Percentiles rank a stretch among this genome's conserved stretches.
These are phyloP conservation scores for Oncorhynchus tshawytscha DNA, from an alignment of 2,113 vertebrate species.

Conservation along the genomic window DNA sequence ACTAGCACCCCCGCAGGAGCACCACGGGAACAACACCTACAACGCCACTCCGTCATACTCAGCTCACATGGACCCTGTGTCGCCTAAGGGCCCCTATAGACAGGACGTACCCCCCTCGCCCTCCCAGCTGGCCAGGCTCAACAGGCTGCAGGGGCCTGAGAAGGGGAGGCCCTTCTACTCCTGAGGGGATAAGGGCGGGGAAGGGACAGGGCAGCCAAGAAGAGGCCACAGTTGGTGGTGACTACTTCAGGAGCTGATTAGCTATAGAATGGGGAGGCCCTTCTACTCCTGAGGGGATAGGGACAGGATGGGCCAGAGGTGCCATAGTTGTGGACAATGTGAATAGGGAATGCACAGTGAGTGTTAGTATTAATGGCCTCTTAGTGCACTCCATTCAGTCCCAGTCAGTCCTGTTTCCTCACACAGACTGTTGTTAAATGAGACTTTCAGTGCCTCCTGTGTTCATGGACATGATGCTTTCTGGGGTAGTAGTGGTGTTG, in stretches of 20 bases:
- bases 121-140: constrained; percentile 89
- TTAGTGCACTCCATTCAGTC: no score
- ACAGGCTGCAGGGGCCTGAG: constrained; percentile 86
- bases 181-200: constrained; percentile 66
- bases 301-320: no score
- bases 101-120: constrained; percentile 97
- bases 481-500: not conserved
- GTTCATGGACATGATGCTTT: constrained; percentile 18
- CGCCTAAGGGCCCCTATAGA: constrained; percentile 87
- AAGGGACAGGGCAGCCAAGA: no score
- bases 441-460: constrained; percentile 30
- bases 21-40: constrained; percentile 75
- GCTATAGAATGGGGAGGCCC: no score
- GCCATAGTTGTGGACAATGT: no score
- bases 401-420: not conserved
- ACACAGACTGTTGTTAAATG: not conserved
- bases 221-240: no score
- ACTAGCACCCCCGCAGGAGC: constrained; percentile 83
- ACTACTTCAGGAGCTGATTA: no score
- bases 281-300: no score
- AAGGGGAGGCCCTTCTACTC: constrained; percentile 87
- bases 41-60: no score
- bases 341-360: no score
- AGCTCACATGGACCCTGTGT: constrained; percentile 18
- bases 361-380: no score